Evolutionary conservation across 2,113 vertebrate species (phyloP).

Genomic region (Eleginops maclovinus): DNA sequence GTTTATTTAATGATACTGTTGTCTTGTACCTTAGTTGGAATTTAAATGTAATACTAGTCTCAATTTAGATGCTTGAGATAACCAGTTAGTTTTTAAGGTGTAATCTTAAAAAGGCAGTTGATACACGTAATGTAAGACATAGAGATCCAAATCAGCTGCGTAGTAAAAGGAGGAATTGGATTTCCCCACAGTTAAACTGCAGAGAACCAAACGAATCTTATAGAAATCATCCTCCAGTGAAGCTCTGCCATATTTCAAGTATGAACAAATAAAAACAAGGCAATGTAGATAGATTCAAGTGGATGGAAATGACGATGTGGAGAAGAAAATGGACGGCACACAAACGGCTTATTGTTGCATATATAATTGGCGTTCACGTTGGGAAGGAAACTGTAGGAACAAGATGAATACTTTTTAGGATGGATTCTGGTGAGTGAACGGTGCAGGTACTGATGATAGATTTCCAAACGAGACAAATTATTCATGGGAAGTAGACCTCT

Average conservation of each 20-base stretch:
- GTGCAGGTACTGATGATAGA: constrained; percentile 39
- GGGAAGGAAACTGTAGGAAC: constrained; percentile 58
- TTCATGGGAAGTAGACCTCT: constrained; percentile 69
- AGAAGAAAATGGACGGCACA: constrained; percentile 46
- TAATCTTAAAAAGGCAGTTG: constrained; percentile 67
- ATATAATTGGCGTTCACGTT: constrained; percentile 79
- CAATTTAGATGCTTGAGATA: constrained; percentile 42
- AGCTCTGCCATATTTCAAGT: constrained; percentile 73
- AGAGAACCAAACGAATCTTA: constrained; percentile 22
- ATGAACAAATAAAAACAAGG: constrained; percentile 67
- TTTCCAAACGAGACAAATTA: constrained; percentile 59
- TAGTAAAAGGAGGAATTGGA: constrained; percentile 42
- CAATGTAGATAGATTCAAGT: constrained; percentile 62
- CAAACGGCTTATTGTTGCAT: constrained; percentile 78
- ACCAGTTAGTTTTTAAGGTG: constrained; percentile 8
- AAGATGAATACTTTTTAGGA: constrained; percentile 63
- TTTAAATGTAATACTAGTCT: constrained; percentile 36
- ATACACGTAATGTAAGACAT: constrained; percentile 47
- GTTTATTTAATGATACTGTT: neutral
- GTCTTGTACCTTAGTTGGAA: constrained; percentile 21
- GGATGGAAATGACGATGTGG: constrained; percentile 26
- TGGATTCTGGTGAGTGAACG: constrained; percentile 38
- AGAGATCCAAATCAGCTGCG: constrained; percentile 40
- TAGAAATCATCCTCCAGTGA: constrained; percentile 58
- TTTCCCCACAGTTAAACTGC: constrained; percentile 50